These are phyloP conservation scores for Datnioides undecimradiatus DNA, from an alignment of 2,113 vertebrate genomes.

Conservation along the genomic window DNA sequence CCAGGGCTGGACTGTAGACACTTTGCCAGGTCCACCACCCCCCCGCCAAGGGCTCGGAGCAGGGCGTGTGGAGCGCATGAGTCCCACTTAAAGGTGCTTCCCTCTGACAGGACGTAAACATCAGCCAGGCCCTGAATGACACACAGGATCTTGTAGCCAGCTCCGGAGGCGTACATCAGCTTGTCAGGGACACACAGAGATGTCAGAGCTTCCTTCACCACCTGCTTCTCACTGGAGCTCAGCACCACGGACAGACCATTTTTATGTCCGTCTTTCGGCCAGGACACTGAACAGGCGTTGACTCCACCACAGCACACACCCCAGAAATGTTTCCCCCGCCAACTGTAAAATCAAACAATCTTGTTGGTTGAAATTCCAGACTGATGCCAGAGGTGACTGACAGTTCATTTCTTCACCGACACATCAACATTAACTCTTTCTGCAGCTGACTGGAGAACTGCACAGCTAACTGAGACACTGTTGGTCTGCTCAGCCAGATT, in stretches of 20 bases:
- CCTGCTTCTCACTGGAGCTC: constrained; percentile 83
- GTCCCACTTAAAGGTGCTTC: constrained; percentile 88
- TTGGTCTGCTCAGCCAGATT: too few relatives aligned
- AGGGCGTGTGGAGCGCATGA: constrained; percentile 85
- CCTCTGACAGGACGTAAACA: constrained; percentile 84
- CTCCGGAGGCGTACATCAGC: constrained; percentile 82
- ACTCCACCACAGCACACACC: constrained; percentile 76
- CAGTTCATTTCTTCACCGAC: not conserved
- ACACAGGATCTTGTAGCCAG: constrained; percentile 87
- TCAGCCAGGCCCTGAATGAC: constrained; percentile 84
- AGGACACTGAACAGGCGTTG: constrained; percentile 73
- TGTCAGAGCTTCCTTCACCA: constrained; percentile 74
- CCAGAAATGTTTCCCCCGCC: constrained; percentile 86
- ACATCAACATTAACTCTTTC: not conserved
- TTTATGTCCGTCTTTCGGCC: constrained; percentile 22
- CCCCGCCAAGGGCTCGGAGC: constrained; percentile 85
- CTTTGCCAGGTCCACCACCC: constrained; percentile 73
- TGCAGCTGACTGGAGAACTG: too few relatives aligned
- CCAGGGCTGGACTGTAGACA: constrained; percentile 55
- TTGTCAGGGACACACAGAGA: constrained; percentile 69
- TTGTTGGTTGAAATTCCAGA: not conserved
- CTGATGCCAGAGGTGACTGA: not conserved
- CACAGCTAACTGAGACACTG: not conserved
- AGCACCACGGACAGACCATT: constrained; percentile 78
- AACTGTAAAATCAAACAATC: constrained; percentile 70